Conservation (phyloP, 2,113 vertebrate species). For the Galemys pyrenaicus region DNA sequence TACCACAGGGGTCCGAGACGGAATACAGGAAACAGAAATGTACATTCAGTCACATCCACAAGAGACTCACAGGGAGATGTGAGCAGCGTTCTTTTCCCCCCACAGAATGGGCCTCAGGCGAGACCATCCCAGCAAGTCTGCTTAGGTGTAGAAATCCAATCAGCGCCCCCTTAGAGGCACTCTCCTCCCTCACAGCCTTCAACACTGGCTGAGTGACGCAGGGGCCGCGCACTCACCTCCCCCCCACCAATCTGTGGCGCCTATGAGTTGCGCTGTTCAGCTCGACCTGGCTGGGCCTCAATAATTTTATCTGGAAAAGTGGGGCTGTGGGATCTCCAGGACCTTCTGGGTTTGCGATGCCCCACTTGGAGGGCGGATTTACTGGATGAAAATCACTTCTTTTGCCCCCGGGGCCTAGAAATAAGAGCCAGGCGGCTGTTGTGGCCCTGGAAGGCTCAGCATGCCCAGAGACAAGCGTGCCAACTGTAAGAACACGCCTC, state of each 20-base stretch:
- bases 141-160: neutral
- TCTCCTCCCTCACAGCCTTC: neutral
- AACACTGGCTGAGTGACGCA: neutral
- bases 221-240: accelerated
- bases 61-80: constrained; percentile 1
- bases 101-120: neutral
- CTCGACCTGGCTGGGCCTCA: neutral
- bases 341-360: neutral
- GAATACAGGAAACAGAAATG: constrained; percentile 5
- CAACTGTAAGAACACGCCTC: neutral
- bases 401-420: neutral
- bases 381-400: neutral
- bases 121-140: neutral
- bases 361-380: neutral
- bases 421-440: neutral
- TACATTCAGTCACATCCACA: neutral
- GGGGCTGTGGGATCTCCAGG: neutral
- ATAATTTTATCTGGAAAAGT: constrained; percentile 21
- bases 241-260: neutral
- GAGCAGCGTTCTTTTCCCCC: constrained; percentile 7
- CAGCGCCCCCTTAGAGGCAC: neutral
- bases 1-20: neutral
- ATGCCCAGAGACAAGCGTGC: neutral
- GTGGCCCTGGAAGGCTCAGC: neutral
- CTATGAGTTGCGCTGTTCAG: neutral